Evolutionary conservation across 2,888 invertebrate species (phyloP), one percentile per base, ranked within the genome.

Genomic region (Cephonodes hylas): DNA sequence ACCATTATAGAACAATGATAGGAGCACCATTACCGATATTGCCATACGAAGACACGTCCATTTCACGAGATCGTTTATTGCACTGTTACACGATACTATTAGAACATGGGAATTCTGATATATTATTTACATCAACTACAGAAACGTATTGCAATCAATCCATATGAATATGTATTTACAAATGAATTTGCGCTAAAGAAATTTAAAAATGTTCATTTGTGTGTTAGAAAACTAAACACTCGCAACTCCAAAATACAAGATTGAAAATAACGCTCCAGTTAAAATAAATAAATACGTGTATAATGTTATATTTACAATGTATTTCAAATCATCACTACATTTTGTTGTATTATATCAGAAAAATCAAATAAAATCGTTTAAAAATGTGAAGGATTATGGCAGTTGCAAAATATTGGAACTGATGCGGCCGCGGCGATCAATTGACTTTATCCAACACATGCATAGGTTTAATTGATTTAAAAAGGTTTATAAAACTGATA

Each of bases 21-120:
- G 72, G 75, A 82, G 76, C 79, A 78, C 76, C 80, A 73, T 65
- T 68, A 67, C 44, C 64, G 66, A 66, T 73, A 74, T 76, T 76
- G 71, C 75, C 67, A 66, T 72, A 69, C 57, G 65, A 71, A 73
- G 62, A 75, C 64, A 72, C 71, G 66, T 70, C 67, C 63, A 70
- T 67, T 31, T 18, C 31, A 71, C 65, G 83, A 85, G 85, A 85
- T 83, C 85, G 81, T 76, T 69, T 83, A 83, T 84, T 84, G 81
- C 82, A 83, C 82, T 64, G 64, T 71, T 70, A 73, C 62, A 71
- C 20, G 15, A 48, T 31, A 23, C 22, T 15, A 71, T 73, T 71
- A 70, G 67, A 68, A 72, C 67, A 70, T 70, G 60, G 66, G 67
- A 67, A 66, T 53, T 64, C 68, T 65, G 63, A 69, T 59, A 69